Evolutionary conservation across 2,113 vertebrate species (phyloP).

Genomic region (Pipra filicauda): DNA sequence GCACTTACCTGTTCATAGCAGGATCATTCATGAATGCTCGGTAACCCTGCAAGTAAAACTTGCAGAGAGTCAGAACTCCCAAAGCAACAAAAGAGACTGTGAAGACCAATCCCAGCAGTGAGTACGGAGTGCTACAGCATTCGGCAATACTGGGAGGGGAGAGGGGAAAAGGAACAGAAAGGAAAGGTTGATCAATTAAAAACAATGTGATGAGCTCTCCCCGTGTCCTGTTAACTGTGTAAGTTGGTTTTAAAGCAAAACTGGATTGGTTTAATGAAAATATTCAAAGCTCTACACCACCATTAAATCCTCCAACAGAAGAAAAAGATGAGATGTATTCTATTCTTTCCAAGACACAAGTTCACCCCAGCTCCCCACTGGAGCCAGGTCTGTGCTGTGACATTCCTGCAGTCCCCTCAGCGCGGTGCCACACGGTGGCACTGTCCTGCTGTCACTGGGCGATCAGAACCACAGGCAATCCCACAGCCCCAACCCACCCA

Average conservation of each 20-base stretch:
- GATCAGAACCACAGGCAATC: background rate
- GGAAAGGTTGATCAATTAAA: background rate
- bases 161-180: background rate
- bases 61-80: conserved; percentile 97
- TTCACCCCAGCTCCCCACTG: rapidly evolving
- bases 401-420: background rate
- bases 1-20: conserved; percentile 90
- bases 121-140: conserved; percentile 97
- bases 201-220: background rate
- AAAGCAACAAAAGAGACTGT: conserved; percentile 96
- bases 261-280: background rate
- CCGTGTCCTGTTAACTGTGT: background rate
- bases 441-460: background rate
- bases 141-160: conserved; percentile 86
- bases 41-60: conserved; percentile 98
- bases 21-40: conserved; percentile 98
- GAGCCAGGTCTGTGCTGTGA: background rate
- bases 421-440: background rate
- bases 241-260: background rate
- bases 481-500: background rate
- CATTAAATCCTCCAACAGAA: background rate
- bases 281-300: background rate
- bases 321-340: background rate
- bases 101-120: conserved; percentile 93
- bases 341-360: background rate